Evolutionary conservation across 2,113 vertebrate species (phyloP).

Genomic region (Dolichotis patagonum): DNA sequence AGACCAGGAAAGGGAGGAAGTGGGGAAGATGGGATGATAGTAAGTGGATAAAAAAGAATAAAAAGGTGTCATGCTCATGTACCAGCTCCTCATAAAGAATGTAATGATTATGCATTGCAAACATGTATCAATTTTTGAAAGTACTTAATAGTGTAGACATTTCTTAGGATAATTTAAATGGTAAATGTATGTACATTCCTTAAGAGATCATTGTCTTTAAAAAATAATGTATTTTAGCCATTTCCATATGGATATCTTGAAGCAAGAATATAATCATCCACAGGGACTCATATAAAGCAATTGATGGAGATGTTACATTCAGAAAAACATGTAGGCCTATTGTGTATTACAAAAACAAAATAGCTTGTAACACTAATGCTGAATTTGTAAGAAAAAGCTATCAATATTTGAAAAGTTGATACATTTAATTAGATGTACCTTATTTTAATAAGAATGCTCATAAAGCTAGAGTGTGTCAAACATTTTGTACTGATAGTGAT

Average conservation of each 20-base stretch:
- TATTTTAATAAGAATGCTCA: neutral
- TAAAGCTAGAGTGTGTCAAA: neutral
- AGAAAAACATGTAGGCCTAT: slow-evolving; percentile 15
- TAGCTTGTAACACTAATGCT: neutral
- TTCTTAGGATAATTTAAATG: slow-evolving; percentile 27
- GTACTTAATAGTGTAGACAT: neutral
- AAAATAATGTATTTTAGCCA: neutral
- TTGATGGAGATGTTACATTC: neutral
- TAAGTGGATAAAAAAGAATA: neutral
- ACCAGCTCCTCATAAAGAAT: neutral
- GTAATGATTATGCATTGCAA: neutral
- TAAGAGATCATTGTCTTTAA: neutral
- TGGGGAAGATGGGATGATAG: neutral
- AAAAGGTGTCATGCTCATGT: neutral
- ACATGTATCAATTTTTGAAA: neutral
- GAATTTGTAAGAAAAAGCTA: neutral
- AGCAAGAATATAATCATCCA: neutral
- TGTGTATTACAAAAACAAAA: neutral
- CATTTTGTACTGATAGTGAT: neutral
- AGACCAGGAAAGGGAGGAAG: neutral
- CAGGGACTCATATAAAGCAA: slow-evolving; percentile 27
- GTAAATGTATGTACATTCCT: neutral
- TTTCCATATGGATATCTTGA: slow-evolving; percentile 8
- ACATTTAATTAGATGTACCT: slow-evolving; percentile 9
- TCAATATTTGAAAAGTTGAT: neutral